phyloP scores from a whole-genome alignment of 1,140 invertebrate species.

The Venturia canescens region DNA sequence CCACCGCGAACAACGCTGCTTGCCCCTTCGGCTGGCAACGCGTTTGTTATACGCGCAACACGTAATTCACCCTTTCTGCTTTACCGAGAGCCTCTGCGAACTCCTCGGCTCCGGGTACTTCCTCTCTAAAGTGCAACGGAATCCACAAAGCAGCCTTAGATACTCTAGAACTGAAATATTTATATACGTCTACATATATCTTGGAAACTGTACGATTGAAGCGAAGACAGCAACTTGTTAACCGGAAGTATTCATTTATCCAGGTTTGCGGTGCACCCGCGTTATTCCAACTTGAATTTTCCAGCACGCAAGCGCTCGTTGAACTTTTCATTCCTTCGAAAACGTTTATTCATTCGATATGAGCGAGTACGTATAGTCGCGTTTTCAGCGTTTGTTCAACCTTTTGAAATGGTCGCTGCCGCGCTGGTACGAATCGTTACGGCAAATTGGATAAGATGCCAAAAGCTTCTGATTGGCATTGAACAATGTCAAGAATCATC shows the following conservation, averaged over 20 bases:
- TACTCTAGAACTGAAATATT: no score
- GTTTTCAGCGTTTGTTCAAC: no score
- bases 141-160: no score
- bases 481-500: no score
- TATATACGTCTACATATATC: no score
- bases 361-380: no score
- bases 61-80: slow-evolving; percentile 47
- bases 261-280: neutral
- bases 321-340: neutral
- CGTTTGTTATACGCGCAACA: slow-evolving; percentile 52
- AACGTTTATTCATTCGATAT: neutral
- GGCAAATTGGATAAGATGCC: no score
- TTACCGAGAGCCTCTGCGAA: neutral
- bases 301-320: neutral
- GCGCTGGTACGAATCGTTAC: no score
- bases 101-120: neutral
- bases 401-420: no score
- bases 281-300: neutral
- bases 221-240: neutral
- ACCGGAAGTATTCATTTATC: slow-evolving; percentile 10
- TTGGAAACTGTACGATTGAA: slow-evolving; percentile 18
- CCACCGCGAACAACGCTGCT: slow-evolving; percentile 53
- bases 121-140: neutral
- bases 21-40: slow-evolving; percentile 28
- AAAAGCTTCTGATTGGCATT: no score